Percentiles rank a stretch among this genome's conserved stretches.
Evolutionary conservation across 1,140 invertebrate genomes (phyloP).

Genomic region (Heliconius eleuchia): DNA sequence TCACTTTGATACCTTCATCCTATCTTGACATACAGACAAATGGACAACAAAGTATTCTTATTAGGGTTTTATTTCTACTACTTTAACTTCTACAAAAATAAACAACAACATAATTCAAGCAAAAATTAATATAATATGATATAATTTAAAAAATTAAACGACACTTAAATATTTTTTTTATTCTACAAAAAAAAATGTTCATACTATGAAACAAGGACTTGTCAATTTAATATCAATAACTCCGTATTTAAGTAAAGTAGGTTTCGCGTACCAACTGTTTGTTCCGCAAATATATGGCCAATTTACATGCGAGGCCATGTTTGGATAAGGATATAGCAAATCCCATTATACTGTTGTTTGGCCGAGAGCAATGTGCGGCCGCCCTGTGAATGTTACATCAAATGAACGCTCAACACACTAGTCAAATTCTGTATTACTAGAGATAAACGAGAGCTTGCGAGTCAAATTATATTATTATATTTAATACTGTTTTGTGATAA

Average conservation of each 20-base stretch:
- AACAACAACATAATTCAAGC: too few species aligned
- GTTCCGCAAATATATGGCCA: constrained; percentile 35
- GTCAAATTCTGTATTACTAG: constrained; percentile 16
- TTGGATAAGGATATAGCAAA: constrained; percentile 40
- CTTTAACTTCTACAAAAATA: too few species aligned
- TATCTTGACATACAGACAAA: too few species aligned
- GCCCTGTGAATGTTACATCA: constrained; percentile 39
- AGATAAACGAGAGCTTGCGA: constrained; percentile 14
- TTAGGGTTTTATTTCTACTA: too few species aligned
- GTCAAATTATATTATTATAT: not conserved
- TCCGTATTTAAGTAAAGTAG: constrained; percentile 23
- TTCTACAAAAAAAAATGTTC: not conserved
- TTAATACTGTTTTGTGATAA: too few species aligned
- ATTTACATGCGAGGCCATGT: constrained; percentile 39
- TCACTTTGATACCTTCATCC: too few species aligned
- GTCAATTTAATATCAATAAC: constrained; percentile 23
- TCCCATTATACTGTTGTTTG: constrained; percentile 37
- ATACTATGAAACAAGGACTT: not conserved
- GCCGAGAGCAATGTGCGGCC: constrained; percentile 35
- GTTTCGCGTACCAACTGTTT: constrained; percentile 25
- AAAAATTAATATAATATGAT: too few species aligned
- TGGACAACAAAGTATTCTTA: too few species aligned
- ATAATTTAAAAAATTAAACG: too few species aligned
- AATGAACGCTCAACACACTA: constrained; percentile 29
- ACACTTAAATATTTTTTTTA: too few species aligned